Evolutionary conservation across 2,797 vertebrate genomes (phyloP).

Genomic region (Brachyalestes nurse): DNA sequence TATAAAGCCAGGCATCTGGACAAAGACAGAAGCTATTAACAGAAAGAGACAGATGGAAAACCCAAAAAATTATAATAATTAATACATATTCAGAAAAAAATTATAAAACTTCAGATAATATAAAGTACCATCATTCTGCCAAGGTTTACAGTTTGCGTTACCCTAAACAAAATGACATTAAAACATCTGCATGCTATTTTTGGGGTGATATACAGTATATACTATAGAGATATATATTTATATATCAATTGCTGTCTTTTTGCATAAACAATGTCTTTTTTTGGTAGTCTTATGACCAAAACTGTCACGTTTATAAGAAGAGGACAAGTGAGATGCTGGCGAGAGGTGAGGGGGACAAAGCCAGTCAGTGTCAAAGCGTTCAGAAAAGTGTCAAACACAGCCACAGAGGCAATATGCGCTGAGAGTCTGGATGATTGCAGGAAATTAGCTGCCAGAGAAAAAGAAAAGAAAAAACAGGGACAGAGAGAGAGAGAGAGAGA

Average conservation of each 20-base stretch:
- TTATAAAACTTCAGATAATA: constrained; percentile 32
- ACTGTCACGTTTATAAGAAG: constrained; percentile 66
- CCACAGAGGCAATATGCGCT: constrained; percentile 58
- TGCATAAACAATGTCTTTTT: constrained; percentile 68
- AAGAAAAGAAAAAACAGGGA: background rate
- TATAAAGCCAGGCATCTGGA: constrained; percentile 20
- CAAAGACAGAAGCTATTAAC: constrained; percentile 16
- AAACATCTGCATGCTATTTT: constrained; percentile 72
- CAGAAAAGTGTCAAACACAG: constrained; percentile 40
- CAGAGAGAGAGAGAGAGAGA: background rate
- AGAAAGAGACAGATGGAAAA: constrained; percentile 50
- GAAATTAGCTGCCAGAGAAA: constrained; percentile 74
- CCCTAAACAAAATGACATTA: constrained; percentile 25
- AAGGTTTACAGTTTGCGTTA: constrained; percentile 8
- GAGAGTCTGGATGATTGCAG: constrained; percentile 52
- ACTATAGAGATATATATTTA: constrained; percentile 50
- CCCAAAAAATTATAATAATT: constrained; percentile 49
- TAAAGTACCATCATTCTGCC: constrained; percentile 26
- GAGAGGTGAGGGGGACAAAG: constrained; percentile 43
- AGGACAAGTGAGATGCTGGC: constrained; percentile 59
- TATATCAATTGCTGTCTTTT: constrained; percentile 55
- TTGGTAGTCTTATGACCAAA: constrained; percentile 73
- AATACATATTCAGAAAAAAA: constrained; percentile 19
- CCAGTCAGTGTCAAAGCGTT: constrained; percentile 52
- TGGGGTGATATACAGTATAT: constrained; percentile 58